Evolutionary conservation across 2,113 vertebrate species (phyloP), one percentile per base, ranked within the genome.

Genomic region (Caranx ignobilis): DNA sequence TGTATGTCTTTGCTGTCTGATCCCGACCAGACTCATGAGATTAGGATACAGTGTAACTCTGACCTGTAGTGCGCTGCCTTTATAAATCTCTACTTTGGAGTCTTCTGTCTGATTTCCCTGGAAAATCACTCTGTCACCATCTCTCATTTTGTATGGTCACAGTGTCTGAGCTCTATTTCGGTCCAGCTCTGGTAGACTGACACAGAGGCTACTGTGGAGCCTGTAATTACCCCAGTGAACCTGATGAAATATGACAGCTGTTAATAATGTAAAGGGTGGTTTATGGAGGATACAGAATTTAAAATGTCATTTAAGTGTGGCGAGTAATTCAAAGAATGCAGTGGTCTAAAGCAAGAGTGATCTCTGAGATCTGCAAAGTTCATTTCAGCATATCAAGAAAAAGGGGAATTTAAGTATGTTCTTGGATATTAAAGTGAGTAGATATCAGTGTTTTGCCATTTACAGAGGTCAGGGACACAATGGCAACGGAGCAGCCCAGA

Each of bases 1-100:
- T 80, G 62, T 79, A 60, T 65, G 91, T 85, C 81, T 92, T 76
- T 70, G 62, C 70, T 50, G 82, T 52, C 59, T 87, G 77, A 85
- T 88, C 39, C 39, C 61, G 70, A 86, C 61, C 54, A 61, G 86
- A 88, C 88, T 68, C 63, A 11, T 64, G 74, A 80, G 83, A 89
- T 87, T 62, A 84, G 85, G 75, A 85, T 67, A 13, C 54, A 55
- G 63, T 78, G 59, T 82, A 80, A 83, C 77, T 35, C 55, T 84
- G 84, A 88, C 87, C 88, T 88, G 91, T 87, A 15, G 72, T 13
- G 1, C 6, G 31, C 48, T 60, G 55, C 45, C n/a, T 75, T 61
- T 62, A 45, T 87, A 80, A 80, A 82, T 90, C 72, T 82, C 62
- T 34, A 37, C 39, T 31, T 3, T 59, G 11, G 55, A 52, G 43